Evolutionary conservation across 1,140 invertebrate genomes (phyloP), one percentile per base, ranked within the genome.

Genomic region (Lepeophtheirus salmonis): DNA sequence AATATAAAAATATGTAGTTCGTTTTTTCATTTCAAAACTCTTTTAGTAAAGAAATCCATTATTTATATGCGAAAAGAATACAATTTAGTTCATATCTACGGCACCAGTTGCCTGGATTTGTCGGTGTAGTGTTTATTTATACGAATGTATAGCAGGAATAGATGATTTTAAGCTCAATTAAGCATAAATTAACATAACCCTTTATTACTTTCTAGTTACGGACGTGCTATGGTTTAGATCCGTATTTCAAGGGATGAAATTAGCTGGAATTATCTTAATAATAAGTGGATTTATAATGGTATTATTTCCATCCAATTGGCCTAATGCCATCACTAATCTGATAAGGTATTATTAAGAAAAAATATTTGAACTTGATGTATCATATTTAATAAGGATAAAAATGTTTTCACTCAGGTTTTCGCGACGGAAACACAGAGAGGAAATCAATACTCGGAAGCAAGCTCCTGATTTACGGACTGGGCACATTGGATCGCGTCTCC

Each of bases 231-330:
- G 89, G 63, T 89, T 91, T 69, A 80, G 80, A 56, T 83, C 82
- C 1, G 76, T 82, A 64, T 94, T 94, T 71, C 80, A 84, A 66
- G 89, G 87, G 16, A 95, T 94, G 89, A 90, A 92, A 74, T 72
- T 94, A 63, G 85, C 87, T 20, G 89, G 89, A 56, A 85, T 92
- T 67, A 83, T 92, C 61, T 74, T 92, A 13, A 90, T 92, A 66
- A 79, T 83, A 2, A 83, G 89, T 56, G 87, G 88, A 55, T 91
- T 92, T 73, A 86, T 89, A 68, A 77, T 94, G 25, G 88, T 92
- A 54, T 86, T 94, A 79, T 86, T 95, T 66, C 90, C 89, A 1
- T 84, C 89, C 69, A 89, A 92, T 72, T 95, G 89, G 89, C 87
- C 89, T 3, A 24, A 56, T 56, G 18, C 18, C 54, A 18, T 56